Conservation (phyloP, 2,888 invertebrate genomes). For the Saturnia japonica region DNA sequence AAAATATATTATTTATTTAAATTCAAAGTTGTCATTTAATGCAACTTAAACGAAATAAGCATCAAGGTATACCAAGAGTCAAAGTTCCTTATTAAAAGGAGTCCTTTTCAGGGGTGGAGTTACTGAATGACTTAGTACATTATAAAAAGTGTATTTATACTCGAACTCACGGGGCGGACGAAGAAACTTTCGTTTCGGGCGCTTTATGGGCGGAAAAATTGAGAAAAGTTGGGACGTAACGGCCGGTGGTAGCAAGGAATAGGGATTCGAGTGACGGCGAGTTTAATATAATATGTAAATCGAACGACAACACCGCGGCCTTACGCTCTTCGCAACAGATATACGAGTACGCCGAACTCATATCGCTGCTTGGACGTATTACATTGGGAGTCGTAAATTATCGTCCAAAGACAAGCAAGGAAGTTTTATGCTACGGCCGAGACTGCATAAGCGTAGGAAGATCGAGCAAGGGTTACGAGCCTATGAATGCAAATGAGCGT, state of each 20-base stretch:
- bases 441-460: conserved; percentile 65
- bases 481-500: conserved; percentile 81
- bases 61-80: conserved; percentile 6
- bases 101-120: conserved; percentile 57
- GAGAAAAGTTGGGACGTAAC: conserved; percentile 81
- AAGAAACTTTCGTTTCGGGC: conserved; percentile 76
- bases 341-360: conserved; percentile 70
- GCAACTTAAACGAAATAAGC: background rate
- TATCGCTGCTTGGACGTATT: conserved; percentile 75
- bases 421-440: conserved; percentile 70
- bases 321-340: conserved; percentile 62
- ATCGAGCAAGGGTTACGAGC: conserved; percentile 79
- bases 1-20: background rate
- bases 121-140: conserved; percentile 76
- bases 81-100: conserved; percentile 64
- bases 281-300: conserved; percentile 82
- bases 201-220: conserved; percentile 81
- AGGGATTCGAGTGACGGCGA: conserved; percentile 63
- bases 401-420: conserved; percentile 72
- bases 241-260: conserved; percentile 74
- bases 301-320: conserved; percentile 73
- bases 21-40: background rate
- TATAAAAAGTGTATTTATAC: conserved; percentile 80
- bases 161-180: conserved; percentile 76
- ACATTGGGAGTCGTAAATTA: conserved; percentile 79